Evolutionary conservation across 2,888 invertebrate species (phyloP).

Genomic region (Sussaba pulchella): DNA sequence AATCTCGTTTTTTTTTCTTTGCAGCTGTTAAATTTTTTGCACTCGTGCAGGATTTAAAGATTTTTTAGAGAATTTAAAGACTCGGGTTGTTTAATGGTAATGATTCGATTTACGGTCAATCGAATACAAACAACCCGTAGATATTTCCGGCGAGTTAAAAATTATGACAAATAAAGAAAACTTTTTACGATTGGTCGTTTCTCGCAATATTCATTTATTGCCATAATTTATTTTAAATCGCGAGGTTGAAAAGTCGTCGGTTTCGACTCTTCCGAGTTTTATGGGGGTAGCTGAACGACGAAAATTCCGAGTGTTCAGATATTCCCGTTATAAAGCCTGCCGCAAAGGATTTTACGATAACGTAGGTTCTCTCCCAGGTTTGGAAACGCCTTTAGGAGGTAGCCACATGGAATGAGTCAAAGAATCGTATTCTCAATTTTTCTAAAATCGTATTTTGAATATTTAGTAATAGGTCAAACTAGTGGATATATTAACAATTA

Average conservation of each 20-base stretch:
- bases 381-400: not conserved
- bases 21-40: too few species aligned
- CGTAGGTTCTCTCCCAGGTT: not conserved
- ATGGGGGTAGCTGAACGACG: not conserved
- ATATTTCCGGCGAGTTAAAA: not conserved
- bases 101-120: not conserved
- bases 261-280: conserved; percentile 34
- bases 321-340: conserved; percentile 34
- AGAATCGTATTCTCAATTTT: too few species aligned
- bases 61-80: too few species aligned
- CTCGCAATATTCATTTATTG: conserved; percentile 51
- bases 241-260: conserved; percentile 36
- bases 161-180: not conserved
- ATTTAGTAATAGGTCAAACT: too few species aligned
- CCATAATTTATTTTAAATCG: conserved; percentile 47
- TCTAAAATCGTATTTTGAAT: too few species aligned
- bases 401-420: too few species aligned
- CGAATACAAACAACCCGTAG: not conserved
- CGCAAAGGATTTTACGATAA: conserved; percentile 19
- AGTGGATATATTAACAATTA: too few species aligned
- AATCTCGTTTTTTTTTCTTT: too few species aligned
- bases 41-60: too few species aligned
- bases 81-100: not conserved
- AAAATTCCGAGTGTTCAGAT: not conserved
- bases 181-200: conserved; percentile 56